phyloP scores from a whole-genome alignment of 2,888 invertebrate genomes.

The Mellilla xanthometata region DNA sequence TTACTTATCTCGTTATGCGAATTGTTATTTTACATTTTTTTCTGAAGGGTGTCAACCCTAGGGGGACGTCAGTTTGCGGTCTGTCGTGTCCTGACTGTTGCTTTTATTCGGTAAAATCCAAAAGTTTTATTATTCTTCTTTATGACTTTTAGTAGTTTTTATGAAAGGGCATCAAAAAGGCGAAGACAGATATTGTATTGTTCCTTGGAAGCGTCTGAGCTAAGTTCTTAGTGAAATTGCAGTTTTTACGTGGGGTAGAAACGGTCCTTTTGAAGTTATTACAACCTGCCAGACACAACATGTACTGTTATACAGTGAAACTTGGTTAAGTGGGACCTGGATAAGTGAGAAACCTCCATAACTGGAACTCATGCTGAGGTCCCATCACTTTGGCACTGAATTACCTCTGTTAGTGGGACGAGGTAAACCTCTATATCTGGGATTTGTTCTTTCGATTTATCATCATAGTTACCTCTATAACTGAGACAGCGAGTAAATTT shows the following conservation, averaged over 20 bases:
- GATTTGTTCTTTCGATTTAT: no score
- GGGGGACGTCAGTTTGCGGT: conserved; percentile 32
- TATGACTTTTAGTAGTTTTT: conserved; percentile 18
- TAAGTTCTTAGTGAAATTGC: background rate
- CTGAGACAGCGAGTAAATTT: no score
- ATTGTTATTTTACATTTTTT: conserved; percentile 72
- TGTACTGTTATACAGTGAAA: no score
- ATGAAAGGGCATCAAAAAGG: conserved; percentile 14
- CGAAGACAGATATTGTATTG: conserved; percentile 13
- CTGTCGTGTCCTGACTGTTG: conserved; percentile 20
- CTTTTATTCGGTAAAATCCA: conserved; percentile 21
- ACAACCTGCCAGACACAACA: no score
- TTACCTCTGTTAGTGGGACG: no score
- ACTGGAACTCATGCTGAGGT: no score
- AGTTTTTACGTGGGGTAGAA: background rate
- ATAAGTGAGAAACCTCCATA: no score
- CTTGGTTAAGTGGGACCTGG: no score
- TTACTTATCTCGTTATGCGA: conserved; percentile 78
- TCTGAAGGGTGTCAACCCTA: conserved; percentile 59
- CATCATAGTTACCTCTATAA: no score
- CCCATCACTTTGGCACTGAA: no score
- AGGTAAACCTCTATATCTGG: no score
- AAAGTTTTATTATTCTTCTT: conserved; percentile 15
- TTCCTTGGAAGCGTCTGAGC: conserved; percentile 2
- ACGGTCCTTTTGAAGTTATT: no score